These are phyloP conservation scores for Catocala nupta DNA, from an alignment of 2,888 invertebrate species.

Conservation along the genomic window DNA sequence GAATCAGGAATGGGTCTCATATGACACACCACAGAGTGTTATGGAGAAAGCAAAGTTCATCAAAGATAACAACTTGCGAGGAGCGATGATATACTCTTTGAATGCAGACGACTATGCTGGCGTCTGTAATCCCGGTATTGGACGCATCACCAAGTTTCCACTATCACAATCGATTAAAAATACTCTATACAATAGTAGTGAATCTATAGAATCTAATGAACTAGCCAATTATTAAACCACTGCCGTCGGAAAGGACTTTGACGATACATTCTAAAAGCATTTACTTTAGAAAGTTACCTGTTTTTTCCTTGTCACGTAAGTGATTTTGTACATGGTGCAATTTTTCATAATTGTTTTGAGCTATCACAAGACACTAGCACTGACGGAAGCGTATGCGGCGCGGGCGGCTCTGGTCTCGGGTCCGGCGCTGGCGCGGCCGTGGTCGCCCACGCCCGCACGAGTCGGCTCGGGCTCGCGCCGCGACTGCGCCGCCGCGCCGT, in stretches of 20 bases:
- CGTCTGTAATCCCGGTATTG: constrained; percentile 74
- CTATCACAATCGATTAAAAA: constrained; percentile 63
- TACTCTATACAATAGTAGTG: constrained; percentile 41
- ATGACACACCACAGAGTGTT: constrained; percentile 91
- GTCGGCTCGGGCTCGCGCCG: constrained; percentile 31
- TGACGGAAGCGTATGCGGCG: constrained; percentile 43
- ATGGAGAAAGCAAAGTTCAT: constrained; percentile 90
- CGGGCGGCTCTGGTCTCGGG: constrained; percentile 23
- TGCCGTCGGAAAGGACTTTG: background rate
- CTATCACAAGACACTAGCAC: constrained; percentile 35
- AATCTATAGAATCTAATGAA: background rate
- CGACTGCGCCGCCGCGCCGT: constrained; percentile 14
- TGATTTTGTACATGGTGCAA: constrained; percentile 83
- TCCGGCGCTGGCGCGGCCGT: constrained; percentile 15
- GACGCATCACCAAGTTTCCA: constrained; percentile 52
- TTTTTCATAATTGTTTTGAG: constrained; percentile 71
- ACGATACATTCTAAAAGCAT: constrained; percentile 21
- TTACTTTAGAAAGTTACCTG: constrained; percentile 67
- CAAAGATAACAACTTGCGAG: constrained; percentile 89
- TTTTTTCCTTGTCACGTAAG: constrained; percentile 79
- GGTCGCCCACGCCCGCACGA: constrained; percentile 18
- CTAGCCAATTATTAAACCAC: background rate
- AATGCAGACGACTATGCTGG: constrained; percentile 93
- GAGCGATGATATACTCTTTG: constrained; percentile 94
- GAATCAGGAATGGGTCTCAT: constrained; percentile 93